phyloP scores from a whole-genome alignment of 2,113 vertebrate genomes.

The Hiodon tergisus region DNA sequence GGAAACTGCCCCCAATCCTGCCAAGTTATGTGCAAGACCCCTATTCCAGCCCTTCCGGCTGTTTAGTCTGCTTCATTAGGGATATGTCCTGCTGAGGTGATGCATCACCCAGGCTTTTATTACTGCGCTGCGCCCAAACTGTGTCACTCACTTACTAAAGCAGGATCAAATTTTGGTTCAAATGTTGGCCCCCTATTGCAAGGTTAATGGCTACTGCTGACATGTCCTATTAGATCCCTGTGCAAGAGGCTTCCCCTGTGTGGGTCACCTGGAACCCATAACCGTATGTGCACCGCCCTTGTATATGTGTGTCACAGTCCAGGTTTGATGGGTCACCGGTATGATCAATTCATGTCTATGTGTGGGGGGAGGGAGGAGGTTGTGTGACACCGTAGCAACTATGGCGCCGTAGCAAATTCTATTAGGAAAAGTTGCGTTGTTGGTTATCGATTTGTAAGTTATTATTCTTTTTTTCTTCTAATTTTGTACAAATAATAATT shows the following conservation, averaged over 20 bases:
- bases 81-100: not conserved
- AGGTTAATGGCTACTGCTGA: too few species aligned
- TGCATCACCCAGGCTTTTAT: not conserved
- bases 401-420: not conserved
- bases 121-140: not conserved
- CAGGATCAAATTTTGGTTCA: not conserved
- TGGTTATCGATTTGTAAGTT: constrained; percentile 14
- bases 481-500: constrained; percentile 7
- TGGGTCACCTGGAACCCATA: not conserved
- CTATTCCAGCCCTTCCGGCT: not conserved
- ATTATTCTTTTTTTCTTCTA: not conserved
- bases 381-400: not conserved
- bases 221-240: not conserved
- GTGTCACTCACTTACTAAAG: not conserved
- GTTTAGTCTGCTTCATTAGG: not conserved
- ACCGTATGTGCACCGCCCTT: not conserved
- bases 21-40: not conserved
- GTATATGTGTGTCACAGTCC: not conserved
- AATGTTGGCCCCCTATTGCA: too few species aligned
- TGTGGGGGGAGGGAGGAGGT: not conserved
- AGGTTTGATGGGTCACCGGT: not conserved
- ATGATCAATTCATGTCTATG: not conserved
- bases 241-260: not conserved
- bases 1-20: not conserved
- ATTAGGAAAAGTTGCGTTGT: not conserved